Base-by-base conservation (phyloP, 1,140 invertebrate species). In the Brachystomella parvula region DNA sequence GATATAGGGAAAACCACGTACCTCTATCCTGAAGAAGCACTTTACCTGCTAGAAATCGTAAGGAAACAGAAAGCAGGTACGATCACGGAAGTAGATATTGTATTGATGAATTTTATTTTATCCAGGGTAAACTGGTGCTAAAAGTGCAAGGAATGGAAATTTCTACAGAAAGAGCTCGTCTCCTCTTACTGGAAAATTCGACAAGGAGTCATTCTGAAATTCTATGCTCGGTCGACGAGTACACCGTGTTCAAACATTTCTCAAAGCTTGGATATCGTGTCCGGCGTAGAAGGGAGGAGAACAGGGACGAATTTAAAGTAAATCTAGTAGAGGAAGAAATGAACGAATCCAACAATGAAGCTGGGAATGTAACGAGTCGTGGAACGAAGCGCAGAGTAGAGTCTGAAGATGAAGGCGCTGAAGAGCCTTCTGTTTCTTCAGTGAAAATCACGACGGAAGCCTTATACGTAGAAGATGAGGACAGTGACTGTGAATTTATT, bases 111-210 rank as follows among this genome's bases (percentile, higher is more conserved):
- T 12, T 32, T 44, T 47, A 9, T 60, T 24, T 6, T 6, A n/a
- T 39, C 3, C 60, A 62, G 60, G 30, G 60, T 6, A 62, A 62
- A n/a, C n/a, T n/a, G n/a, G n/a, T n/a, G n/a, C n/a, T n/a, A n/a
- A n/a, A n/a, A n/a, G n/a, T n/a, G n/a, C n/a, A n/a, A n/a, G n/a
- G n/a, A 47, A 6, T 62, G 3, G 60, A 62, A 26, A 26, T 62
- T n/a, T 47, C 17, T 17, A 12, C 28, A 26, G 33, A 62, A 24
- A 35, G 39, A 62, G 60, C 60, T 39, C 60, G 60, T 19, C 17
- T n/a, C 28, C 35, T 62, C 15, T 47, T 62, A 12, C 31, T 62
- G 3, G 26, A 62, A 6, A 44, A 30, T 17, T 3, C 35, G 15
- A 12, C 2, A 19, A 9, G 12, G 35, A 32, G 3, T 19, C 6